Percentiles rank a stretch among this genome's conserved stretches.
phyloP scores from a whole-genome alignment of 2,797 vertebrate species.

The Sebastes goodei region DNA sequence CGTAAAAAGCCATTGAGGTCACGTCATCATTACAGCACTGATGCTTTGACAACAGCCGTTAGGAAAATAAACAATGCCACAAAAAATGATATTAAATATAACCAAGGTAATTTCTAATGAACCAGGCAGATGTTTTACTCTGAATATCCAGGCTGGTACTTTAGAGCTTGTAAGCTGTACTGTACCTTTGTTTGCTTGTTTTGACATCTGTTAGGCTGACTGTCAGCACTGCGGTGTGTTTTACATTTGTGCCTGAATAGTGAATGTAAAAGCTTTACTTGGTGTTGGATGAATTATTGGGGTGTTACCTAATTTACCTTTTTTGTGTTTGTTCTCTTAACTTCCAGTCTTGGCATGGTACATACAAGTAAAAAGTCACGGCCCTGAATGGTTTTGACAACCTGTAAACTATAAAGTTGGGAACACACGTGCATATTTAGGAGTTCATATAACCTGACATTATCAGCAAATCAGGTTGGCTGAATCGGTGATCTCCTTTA shows the following conservation, averaged over 20 bases:
- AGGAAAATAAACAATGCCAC: conserved; percentile 34
- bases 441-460: neutral
- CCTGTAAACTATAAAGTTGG: neutral
- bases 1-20: conserved; percentile 27
- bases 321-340: too few relatives aligned
- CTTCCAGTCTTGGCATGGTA: too few relatives aligned
- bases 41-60: conserved; percentile 26
- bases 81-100: conserved; percentile 24
- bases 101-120: conserved; percentile 11
- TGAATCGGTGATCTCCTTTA: too few relatives aligned
- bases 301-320: too few relatives aligned
- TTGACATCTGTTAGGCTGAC: neutral
- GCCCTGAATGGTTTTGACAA: neutral
- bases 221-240: neutral
- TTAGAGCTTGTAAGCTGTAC: neutral
- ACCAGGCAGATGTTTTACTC: neutral
- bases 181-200: neutral
- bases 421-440: neutral
- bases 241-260: neutral
- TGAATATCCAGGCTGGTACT: neutral
- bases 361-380: neutral
- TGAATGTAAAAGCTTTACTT: neutral
- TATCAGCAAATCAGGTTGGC: neutral
- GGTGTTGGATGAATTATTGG: neutral
- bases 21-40: conserved; percentile 17